These are phyloP conservation scores for Temnothorax rugatulus DNA, from an alignment of 2,888 invertebrate species.

Conservation along the genomic window DNA sequence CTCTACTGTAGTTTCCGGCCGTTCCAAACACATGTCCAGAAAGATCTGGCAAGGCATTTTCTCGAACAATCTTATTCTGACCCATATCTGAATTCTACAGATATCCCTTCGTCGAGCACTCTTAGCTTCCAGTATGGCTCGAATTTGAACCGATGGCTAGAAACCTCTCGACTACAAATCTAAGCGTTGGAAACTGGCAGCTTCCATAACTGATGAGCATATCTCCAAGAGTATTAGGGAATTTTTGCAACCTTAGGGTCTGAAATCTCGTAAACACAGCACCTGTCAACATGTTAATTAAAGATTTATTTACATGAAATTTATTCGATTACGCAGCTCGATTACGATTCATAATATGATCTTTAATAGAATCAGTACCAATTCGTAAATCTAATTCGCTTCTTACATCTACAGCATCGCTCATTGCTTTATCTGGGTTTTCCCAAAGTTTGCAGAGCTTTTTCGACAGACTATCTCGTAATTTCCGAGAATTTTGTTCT, in stretches of 20 bases:
- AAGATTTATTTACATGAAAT: not conserved
- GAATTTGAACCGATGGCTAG: conserved; percentile 96
- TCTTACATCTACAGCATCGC: conserved; percentile 97
- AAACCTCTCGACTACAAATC: conserved; percentile 99
- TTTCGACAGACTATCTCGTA: conserved; percentile 92
- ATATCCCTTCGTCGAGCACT: conserved; percentile 93
- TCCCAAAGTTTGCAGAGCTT: conserved; percentile 93
- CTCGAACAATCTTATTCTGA: conserved; percentile 95
- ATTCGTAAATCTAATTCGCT: conserved; percentile 97
- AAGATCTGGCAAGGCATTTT: conserved; percentile 93
- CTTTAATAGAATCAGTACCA: conserved; percentile 87
- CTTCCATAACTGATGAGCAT: conserved; percentile 98
- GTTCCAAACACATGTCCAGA: conserved; percentile 93
- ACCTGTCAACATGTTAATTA: conserved; percentile 87
- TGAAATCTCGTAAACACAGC: conserved; percentile 99
- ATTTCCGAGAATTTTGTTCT: conserved; percentile 99
- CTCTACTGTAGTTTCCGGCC: conserved; percentile 91
- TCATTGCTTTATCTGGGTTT: conserved; percentile 93
- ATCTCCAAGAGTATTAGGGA: conserved; percentile 91
- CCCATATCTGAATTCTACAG: conserved; percentile 95
- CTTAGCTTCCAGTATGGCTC: conserved; percentile 98
- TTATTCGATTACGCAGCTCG: not conserved
- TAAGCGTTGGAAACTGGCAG: conserved; percentile 99
- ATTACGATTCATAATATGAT: not conserved
- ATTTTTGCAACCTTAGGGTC: conserved; percentile 95